A percentile compares a stretch with the other conserved stretches of the same genome.
phyloP scores from a whole-genome alignment of 2,888 invertebrate genomes.

The Octonoba sinensis region DNA sequence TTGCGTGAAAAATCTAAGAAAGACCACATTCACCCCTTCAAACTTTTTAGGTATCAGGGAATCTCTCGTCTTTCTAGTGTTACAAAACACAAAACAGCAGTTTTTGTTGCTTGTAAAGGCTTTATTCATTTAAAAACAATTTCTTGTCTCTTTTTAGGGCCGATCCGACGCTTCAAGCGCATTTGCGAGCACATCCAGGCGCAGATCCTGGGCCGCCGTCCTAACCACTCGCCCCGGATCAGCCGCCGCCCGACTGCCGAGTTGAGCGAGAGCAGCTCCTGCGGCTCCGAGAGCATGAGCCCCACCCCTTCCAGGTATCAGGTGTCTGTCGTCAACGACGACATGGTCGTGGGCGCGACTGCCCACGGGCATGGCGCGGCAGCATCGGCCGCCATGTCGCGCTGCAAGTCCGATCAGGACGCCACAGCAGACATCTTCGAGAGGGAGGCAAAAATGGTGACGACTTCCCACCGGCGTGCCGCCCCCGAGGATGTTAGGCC shows the following conservation, averaged over 20 bases:
- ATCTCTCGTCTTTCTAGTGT: no score
- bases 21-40: no score
- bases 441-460: slow-evolving; percentile 65
- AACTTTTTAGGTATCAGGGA: no score
- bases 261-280: slow-evolving; percentile 80
- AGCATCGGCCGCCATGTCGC: slow-evolving; percentile 61
- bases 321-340: slow-evolving; percentile 63
- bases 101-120: no score
- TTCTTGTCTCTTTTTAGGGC: slow-evolving; percentile 78
- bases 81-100: no score
- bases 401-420: slow-evolving; percentile 67
- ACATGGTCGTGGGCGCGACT: slow-evolving; percentile 63
- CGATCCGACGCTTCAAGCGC: slow-evolving; percentile 92
- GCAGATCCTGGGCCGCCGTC: slow-evolving; percentile 77
- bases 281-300: slow-evolving; percentile 78
- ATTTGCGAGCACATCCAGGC: slow-evolving; percentile 97
- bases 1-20: no score
- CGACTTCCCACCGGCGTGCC: slow-evolving; percentile 52
- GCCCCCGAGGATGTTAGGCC: slow-evolving; percentile 46
- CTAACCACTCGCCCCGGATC: slow-evolving; percentile 66
- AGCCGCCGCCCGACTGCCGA: slow-evolving; percentile 77
- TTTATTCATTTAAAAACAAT: no score
- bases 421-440: slow-evolving; percentile 66
- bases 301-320: slow-evolving; percentile 67
- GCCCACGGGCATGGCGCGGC: slow-evolving; percentile 26